Percentiles rank a stretch among this genome's conserved stretches.
These are phyloP conservation scores for Fregetta grallaria DNA, from an alignment of 2,113 vertebrate species.

Conservation along the genomic window DNA sequence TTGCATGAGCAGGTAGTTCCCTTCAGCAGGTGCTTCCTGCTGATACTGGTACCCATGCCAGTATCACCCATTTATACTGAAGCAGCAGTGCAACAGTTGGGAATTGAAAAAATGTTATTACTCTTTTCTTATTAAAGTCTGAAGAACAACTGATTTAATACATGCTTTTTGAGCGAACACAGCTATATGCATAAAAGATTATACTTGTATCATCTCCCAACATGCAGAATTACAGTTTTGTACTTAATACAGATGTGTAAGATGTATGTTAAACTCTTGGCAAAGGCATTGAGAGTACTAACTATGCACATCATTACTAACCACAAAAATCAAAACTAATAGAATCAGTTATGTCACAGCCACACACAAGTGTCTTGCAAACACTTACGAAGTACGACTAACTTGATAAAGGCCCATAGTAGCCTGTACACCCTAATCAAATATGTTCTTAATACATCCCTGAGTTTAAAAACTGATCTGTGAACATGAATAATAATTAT, in stretches of 20 bases:
- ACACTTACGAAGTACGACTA: neutral
- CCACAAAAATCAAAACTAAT: neutral
- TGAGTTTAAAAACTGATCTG: neutral
- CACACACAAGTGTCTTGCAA: neutral
- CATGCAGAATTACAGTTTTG: neutral
- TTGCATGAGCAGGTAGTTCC: neutral
- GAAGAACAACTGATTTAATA: neutral
- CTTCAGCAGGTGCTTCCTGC: neutral
- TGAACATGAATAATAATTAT: neutral
- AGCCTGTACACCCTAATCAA: neutral
- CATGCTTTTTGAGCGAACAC: neutral
- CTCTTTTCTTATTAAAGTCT: neutral
- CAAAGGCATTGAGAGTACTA: neutral
- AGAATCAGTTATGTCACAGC: neutral
- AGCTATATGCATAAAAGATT: neutral
- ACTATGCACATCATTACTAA: neutral
- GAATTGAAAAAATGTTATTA: neutral
- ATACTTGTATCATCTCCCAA: neutral
- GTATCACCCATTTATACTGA: neutral
- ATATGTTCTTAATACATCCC: neutral
- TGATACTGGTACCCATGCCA: neutral
- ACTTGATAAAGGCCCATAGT: neutral
- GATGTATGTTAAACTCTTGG: neutral
- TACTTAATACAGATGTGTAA: neutral
- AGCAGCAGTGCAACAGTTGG: neutral